phyloP scores from a whole-genome alignment of 2,113 vertebrate genomes.

The Phyllostomus discolor region DNA sequence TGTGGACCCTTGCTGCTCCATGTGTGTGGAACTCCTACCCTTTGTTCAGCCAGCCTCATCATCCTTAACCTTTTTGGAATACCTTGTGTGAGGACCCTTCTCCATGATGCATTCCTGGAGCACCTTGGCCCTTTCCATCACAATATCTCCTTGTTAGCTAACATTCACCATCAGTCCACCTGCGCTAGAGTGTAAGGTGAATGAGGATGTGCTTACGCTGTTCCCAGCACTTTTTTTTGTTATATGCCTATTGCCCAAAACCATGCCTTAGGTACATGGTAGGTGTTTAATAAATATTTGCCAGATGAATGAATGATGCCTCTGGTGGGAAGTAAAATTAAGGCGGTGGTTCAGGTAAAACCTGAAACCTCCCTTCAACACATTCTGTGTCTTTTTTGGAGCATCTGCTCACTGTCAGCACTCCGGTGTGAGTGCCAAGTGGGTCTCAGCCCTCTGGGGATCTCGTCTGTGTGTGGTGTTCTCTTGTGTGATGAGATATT shows the following conservation, averaged over 20 bases:
- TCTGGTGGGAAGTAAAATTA: neutral
- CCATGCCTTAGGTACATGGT: neutral
- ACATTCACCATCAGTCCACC: neutral
- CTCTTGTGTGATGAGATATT: neutral
- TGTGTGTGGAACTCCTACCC: neutral
- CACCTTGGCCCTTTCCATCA: neutral
- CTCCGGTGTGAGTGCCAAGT: neutral
- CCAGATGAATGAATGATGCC: neutral
- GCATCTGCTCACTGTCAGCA: neutral
- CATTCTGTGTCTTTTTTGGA: neutral
- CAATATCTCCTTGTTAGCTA: neutral
- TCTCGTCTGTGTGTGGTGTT: neutral
- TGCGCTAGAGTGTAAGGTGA: too few species aligned
- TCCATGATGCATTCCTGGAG: neutral
- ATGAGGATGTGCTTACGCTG: neutral
- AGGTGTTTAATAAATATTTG: neutral
- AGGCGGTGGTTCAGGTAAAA: neutral
- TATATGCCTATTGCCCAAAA: neutral
- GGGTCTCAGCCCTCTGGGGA: neutral
- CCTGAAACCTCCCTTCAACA: neutral
- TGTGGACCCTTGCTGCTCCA: neutral
- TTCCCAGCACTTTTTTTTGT: neutral
- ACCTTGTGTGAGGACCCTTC: neutral
- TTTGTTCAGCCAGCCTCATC: neutral
- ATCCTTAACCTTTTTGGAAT: neutral